Base-by-base conservation (phyloP, 2,888 invertebrate species). In the Scrobipalpa atriplicella region DNA sequence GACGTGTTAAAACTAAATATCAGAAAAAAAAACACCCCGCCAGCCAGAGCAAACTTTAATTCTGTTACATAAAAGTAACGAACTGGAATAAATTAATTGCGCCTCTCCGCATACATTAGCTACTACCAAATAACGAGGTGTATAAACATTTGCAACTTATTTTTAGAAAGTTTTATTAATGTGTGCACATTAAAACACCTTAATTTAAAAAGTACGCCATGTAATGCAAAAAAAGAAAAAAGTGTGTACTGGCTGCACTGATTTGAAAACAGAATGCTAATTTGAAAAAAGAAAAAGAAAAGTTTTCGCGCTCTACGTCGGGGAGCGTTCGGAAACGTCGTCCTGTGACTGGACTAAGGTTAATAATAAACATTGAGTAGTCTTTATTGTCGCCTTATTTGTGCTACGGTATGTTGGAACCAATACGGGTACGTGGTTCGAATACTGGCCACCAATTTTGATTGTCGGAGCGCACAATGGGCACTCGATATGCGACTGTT, bases 361-460 rank as follows among this genome's bases (percentile, higher is more conserved):
- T 85, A 89, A 87, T 88, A 89, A 86, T 86, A 85, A 80, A 71
- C 73, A 78, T 80, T 80, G 69, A 73, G 76, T 75, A 78, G 78
- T 77, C 72, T 75, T 80, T 83, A 83, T 84, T 87, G 89, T 86
- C 78, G 78, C 89, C 90, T 85, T 89, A 88, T 88, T 85, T 78
- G 86, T 86, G 77, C 84, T 90, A 91, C 92, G 91, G 91, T 92
- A 90, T 85, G 91, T 88, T 86, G 91, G 88, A 90, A 87, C 84
- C 85, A 89, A 92, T 91, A 91, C 92, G 78, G 73, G 72, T 73
- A 81, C 90, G 90, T 90, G 90, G 85, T 85, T 74, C 72, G 91
- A 90, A 90, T 92, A 76, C 75, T 77, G 72, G 71, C 75, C 79
- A 77, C 82, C 81, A 77, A 80, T 84, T 83, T 84, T 81, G 83